These are phyloP conservation scores for Pandemis heparana DNA, from an alignment of 2,888 invertebrate species.

Conservation along the genomic window DNA sequence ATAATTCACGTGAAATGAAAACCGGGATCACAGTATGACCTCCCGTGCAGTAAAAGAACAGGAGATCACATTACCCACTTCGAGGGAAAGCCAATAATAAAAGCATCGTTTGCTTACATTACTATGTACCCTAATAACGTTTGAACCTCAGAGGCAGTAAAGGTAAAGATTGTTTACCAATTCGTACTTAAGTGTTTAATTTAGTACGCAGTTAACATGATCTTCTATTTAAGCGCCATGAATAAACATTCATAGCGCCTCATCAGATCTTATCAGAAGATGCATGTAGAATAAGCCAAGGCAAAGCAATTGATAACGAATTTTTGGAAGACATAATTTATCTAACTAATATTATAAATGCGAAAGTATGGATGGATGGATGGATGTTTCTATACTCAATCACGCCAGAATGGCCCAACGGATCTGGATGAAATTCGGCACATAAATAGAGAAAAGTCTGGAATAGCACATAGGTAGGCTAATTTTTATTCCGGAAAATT, in stretches of 20 bases:
- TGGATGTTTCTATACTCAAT: too few relatives aligned
- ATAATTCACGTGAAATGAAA: conserved; percentile 11
- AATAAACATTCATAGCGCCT: background rate
- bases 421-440: too few relatives aligned
- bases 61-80: conserved; percentile 15
- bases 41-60: conserved; percentile 24
- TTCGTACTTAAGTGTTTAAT: background rate
- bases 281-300: too few relatives aligned
- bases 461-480: too few relatives aligned
- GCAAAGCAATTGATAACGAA: too few relatives aligned
- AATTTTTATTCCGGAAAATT: too few relatives aligned
- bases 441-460: too few relatives aligned
- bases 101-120: conserved; percentile 20
- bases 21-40: conserved; percentile 23
- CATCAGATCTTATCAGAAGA: too few relatives aligned
- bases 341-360: too few relatives aligned
- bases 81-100: conserved; percentile 24
- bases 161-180: background rate
- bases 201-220: background rate
- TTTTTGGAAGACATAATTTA: too few relatives aligned
- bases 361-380: too few relatives aligned
- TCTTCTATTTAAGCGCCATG: background rate
- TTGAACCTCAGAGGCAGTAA: background rate
- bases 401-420: too few relatives aligned
- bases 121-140: conserved; percentile 3